Conservation (phyloP, 2,113 vertebrate genomes). For the Porphyrio hochstetteri region DNA sequence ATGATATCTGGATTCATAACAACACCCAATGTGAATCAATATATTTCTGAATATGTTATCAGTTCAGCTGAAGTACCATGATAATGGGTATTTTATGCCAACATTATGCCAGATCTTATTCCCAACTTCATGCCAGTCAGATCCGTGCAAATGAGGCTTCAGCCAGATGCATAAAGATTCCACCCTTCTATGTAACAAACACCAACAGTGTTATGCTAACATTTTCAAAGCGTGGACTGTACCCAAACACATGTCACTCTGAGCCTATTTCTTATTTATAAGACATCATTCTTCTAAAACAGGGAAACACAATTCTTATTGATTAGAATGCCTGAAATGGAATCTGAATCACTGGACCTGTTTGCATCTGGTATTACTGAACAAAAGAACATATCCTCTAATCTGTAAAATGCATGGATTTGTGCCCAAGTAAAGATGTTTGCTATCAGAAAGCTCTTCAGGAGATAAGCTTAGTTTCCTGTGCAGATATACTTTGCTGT, state of each 20-base stretch:
- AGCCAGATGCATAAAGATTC: neutral
- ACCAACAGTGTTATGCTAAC: neutral
- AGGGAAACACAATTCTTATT: neutral
- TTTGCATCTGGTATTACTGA: neutral
- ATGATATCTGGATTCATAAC: neutral
- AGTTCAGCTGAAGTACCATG: neutral
- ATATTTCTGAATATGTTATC: neutral
- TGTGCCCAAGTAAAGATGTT: neutral
- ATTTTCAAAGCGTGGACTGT: neutral
- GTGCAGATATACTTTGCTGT: neutral
- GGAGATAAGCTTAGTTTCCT: neutral
- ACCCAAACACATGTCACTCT: neutral
- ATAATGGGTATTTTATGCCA: neutral
- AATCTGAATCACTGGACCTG: neutral
- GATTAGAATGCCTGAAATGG: neutral
- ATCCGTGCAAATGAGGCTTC: neutral
- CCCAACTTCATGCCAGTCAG: neutral
- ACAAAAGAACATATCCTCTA: neutral
- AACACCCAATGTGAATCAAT: neutral
- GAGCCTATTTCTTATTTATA: neutral
- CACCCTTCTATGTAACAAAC: neutral
- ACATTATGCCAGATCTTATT: neutral
- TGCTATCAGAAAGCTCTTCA: neutral
- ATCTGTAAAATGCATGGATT: neutral
- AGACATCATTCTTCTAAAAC: neutral